Base-by-base conservation (phyloP, 1,140 invertebrate species). In the Drosophila equinoxialis region DNA sequence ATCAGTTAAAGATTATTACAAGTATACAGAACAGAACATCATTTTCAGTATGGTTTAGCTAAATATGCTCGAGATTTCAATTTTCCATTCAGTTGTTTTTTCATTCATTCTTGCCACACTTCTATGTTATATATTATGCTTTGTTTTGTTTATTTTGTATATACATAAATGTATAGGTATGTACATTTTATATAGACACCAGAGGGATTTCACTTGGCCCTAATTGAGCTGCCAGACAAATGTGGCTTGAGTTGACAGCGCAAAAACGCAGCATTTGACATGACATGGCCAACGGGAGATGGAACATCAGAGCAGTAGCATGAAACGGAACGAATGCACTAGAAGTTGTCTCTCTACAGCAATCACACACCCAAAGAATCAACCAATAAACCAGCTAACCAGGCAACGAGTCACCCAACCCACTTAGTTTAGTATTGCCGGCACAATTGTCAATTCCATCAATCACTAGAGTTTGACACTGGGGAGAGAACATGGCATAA, bases 381-480 rank as follows among this genome's bases (percentile, higher is more conserved):
- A 55, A 13, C 72, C 39, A 75, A 30, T 63, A 54, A 48, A 41
- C n/a, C 6, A 14, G 26, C 20, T 10, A 41, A 17, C 11, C 13
- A 51, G 6, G 55, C 39, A 11, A 13, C 48, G 64, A 62, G 54
- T 57, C 20, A 65, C 20, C 20, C 45, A 51, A 68, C 33, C 73
- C 41, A 74, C 54, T 57, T 42, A 26, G 11, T 75, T 67, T 65
- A 61, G 35, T 13, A 65, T 65, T 67, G 79, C 67, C 68, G 71
- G 77, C 69, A 63, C 83, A 89, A 78, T 89, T 83, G 83, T 89
- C 80, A 78, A 82, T 67, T 60, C 77, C 80, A 87, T 87, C 83
- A 87, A 89, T 87, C 84, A 89, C 30, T 37, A 59, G 55, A 17
- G 74, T 81, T 58, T 87, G 83, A 84, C 83, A 84, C 83, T 75